Conservation (phyloP, 1,140 invertebrate genomes). For the Procambarus virginalis region DNA sequence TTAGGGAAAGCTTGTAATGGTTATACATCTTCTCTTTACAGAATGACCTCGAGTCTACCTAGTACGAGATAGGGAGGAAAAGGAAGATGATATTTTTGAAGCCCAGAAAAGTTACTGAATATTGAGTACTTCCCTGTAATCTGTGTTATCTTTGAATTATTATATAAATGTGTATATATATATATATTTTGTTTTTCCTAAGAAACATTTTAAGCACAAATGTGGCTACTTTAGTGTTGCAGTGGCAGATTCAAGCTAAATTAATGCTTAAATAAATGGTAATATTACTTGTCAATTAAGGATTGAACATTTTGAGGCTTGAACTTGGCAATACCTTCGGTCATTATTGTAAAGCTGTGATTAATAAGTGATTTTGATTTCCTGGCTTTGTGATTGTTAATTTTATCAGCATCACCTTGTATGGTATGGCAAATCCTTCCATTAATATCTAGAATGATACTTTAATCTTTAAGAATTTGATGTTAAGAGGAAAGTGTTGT, state of each 20-base stretch:
- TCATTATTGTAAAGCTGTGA: constrained; percentile 5
- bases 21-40: not conserved
- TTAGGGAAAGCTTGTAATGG: not conserved
- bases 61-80: not conserved
- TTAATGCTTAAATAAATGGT: not conserved
- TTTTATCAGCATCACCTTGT: not conserved
- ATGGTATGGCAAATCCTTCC: not conserved
- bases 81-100: not conserved
- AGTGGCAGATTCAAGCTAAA: not conserved
- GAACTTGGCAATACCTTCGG: not conserved
- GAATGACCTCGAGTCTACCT: not conserved
- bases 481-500: not conserved
- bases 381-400: not conserved
- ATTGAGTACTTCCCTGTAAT: no score
- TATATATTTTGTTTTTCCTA: not conserved
- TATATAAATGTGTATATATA: no score
- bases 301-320: not conserved
- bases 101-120: not conserved
- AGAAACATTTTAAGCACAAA: not conserved
- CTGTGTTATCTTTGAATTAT: no score
- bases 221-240: not conserved
- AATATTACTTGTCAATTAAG: not conserved
- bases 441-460: not conserved
- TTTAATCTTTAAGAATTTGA: not conserved
- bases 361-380: not conserved